These are phyloP conservation scores for Cataglyphis altisquamis DNA, from an alignment of 2,888 invertebrate species.

Conservation along the genomic window DNA sequence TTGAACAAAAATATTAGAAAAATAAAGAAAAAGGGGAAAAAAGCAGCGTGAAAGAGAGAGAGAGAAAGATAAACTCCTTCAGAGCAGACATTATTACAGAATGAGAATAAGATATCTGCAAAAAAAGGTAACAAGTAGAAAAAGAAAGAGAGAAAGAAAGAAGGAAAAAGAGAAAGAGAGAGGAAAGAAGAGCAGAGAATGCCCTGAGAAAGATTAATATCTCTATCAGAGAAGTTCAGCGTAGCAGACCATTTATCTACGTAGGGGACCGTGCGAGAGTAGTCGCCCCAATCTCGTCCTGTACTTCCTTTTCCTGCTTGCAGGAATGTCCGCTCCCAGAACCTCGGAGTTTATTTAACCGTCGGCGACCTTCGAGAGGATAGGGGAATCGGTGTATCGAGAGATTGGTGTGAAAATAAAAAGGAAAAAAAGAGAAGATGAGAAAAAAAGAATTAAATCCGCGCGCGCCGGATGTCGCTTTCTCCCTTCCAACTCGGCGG, in stretches of 20 bases:
- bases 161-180: not conserved
- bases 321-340: slow-evolving; percentile 27
- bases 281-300: slow-evolving; percentile 61
- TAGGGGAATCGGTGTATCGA: slow-evolving; percentile 52
- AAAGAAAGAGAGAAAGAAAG: slow-evolving; percentile 30
- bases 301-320: slow-evolving; percentile 54
- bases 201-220: slow-evolving; percentile 82
- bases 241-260: slow-evolving; percentile 82
- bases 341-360: slow-evolving; percentile 78
- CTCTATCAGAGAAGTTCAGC: slow-evolving; percentile 83
- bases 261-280: slow-evolving; percentile 69
- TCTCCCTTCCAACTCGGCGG: slow-evolving; percentile 48
- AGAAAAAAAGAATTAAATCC: slow-evolving; percentile 65
- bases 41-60: slow-evolving; percentile 33
- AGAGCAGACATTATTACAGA: slow-evolving; percentile 50
- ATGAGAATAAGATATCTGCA: slow-evolving; percentile 44
- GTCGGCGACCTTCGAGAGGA: slow-evolving; percentile 43
- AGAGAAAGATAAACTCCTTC: slow-evolving; percentile 23
- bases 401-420: slow-evolving; percentile 19
- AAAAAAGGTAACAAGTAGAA: slow-evolving; percentile 1
- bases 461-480: slow-evolving; percentile 73
- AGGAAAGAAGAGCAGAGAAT: slow-evolving; percentile 33
- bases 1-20: not conserved
- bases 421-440: slow-evolving; percentile 33
- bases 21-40: slow-evolving; percentile 31